phyloP scores from a whole-genome alignment of 2,797 vertebrate genomes.

The Ctenosaura bakeri region DNA sequence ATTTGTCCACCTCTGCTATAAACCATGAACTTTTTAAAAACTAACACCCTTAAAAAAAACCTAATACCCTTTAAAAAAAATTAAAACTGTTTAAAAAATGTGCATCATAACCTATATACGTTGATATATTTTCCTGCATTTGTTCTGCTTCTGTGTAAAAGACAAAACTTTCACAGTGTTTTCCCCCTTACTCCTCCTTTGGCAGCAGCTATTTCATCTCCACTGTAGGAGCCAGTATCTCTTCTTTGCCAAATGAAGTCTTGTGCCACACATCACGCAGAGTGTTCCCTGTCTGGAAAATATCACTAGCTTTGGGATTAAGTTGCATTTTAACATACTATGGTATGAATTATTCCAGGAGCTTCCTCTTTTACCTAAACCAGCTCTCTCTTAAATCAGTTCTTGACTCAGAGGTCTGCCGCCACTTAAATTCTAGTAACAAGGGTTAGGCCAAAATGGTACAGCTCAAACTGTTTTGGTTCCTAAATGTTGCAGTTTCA shows the following conservation, averaged over 20 bases:
- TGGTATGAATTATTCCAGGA: neutral
- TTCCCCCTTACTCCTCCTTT: neutral
- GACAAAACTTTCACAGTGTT: neutral
- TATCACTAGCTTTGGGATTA: constrained; percentile 18
- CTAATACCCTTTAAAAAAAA: too few relatives aligned
- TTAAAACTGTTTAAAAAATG: too few relatives aligned
- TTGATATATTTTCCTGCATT: neutral
- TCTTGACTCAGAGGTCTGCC: neutral
- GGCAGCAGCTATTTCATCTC: constrained; percentile 15
- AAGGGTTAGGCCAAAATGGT: neutral
- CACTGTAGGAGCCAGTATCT: constrained; percentile 13
- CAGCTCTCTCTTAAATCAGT: neutral
- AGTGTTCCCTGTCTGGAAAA: constrained; percentile 28
- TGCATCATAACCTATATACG: neutral
- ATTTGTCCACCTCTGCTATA: neutral
- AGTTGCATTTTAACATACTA: constrained; percentile 9
- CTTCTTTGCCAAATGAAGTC: constrained; percentile 28
- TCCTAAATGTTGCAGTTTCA: neutral
- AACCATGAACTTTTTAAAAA: neutral
- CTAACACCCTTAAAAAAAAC: too few relatives aligned
- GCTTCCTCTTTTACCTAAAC: constrained; percentile 16
- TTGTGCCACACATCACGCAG: constrained; percentile 30
- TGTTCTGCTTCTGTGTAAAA: neutral
- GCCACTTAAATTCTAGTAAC: neutral
- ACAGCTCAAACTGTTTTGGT: neutral